Base-by-base conservation (phyloP, 2,113 vertebrate genomes). In the Turnix velox region DNA sequence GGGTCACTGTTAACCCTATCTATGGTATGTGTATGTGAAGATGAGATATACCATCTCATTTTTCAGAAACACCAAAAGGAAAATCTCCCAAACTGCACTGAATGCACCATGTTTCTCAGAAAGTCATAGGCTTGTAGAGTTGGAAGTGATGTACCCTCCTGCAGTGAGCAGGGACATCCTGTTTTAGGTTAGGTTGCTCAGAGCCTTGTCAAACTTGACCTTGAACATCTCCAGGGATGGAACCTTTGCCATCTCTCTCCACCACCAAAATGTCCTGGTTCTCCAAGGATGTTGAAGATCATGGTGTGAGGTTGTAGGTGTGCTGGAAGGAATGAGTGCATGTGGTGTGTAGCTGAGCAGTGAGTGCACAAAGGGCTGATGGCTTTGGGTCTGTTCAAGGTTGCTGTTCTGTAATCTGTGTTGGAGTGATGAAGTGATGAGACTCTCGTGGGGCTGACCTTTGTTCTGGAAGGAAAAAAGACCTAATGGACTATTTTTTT, bases 221-320 rank as follows among this genome's bases (percentile, higher is more conserved):
- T n/a, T n/a, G n/a, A n/a, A n/a, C n/a, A n/a, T n/a, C n/a, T n/a
- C n/a, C n/a, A n/a, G n/a, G n/a, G n/a, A n/a, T n/a, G n/a, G n/a
- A n/a, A n/a, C n/a, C n/a, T n/a, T n/a, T n/a, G n/a, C n/a, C n/a
- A n/a, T n/a, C n/a, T n/a, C n/a, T n/a, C n/a, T n/a, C n/a, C n/a
- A n/a, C n/a, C n/a, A n/a, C n/a, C n/a, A n/a, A n/a, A 78, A 74
- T 16, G 11, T 27, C 8, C 37, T 33, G 0, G 0, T 78, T 66
- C 58, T 18, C 58, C 14, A 15, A 14, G 39, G 58, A 28, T 1
- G 7, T 65, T 46, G 45, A 55, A 43, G 28, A 27, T 10, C 0
- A 0, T 12, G 17, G 35, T 17, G 28, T 25, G 35, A 51, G 37
- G 46, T 35, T 66, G 23, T 24, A 48, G 81, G 14, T 1, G 14